A percentile compares a stretch with the other conserved stretches of the same genome.
Conservation (phyloP, 2,797 vertebrate genomes). For the Huso huso region DNA sequence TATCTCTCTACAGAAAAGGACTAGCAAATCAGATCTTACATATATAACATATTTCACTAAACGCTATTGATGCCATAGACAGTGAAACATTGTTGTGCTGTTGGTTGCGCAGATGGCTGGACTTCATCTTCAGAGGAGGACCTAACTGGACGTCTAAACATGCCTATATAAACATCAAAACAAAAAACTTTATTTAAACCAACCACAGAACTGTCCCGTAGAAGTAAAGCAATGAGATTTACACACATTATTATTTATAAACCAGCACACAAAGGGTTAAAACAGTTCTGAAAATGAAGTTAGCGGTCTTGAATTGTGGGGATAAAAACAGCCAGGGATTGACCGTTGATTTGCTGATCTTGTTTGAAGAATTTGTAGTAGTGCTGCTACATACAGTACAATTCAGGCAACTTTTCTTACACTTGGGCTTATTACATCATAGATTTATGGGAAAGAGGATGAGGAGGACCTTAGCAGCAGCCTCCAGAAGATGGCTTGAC, state of each 20-base stretch:
- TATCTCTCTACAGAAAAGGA: conserved; percentile 80
- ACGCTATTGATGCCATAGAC: conserved; percentile 74
- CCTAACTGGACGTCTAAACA: conserved; percentile 75
- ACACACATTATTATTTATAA: conserved; percentile 64
- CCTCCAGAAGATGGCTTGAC: conserved; percentile 93
- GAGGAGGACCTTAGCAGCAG: conserved; percentile 85
- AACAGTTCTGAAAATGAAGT: conserved; percentile 81
- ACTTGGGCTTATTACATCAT: conserved; percentile 34
- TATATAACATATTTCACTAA: conserved; percentile 79
- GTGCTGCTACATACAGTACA: conserved; percentile 98
- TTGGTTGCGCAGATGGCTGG: conserved; percentile 75
- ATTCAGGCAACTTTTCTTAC: conserved; percentile 75
- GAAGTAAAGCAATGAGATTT: conserved; percentile 85
- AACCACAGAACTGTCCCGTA: conserved; percentile 77
- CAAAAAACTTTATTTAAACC: conserved; percentile 59
- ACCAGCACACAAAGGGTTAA: conserved; percentile 78
- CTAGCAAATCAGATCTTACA: conserved; percentile 85
- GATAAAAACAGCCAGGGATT: conserved; percentile 52
- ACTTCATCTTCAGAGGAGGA: conserved; percentile 75
- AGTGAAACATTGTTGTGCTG: conserved; percentile 79
- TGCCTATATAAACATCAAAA: conserved; percentile 81
- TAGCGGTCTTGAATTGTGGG: conserved; percentile 63
- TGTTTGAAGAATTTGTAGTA: conserved; percentile 78
- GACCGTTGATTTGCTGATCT: conserved; percentile 75
- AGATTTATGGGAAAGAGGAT: conserved; percentile 18